These are phyloP conservation scores for Carassius auratus DNA, from an alignment of 2,113 vertebrate species.

Conservation along the genomic window DNA sequence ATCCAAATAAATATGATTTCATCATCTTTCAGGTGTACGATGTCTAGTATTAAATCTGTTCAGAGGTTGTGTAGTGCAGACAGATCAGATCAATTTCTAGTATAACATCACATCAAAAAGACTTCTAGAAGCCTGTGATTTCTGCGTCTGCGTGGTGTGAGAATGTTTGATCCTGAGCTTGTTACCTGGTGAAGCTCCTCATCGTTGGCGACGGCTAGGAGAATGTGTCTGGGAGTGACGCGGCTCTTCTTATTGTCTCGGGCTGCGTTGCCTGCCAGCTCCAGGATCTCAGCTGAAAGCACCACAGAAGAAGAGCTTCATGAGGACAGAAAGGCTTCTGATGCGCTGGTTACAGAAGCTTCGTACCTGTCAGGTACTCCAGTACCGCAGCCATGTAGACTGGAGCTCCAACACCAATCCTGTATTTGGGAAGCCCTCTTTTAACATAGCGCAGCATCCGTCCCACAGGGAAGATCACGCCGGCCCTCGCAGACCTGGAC, in stretches of 20 bases:
- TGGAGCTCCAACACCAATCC: conserved; percentile 93
- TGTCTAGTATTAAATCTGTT: too few relatives aligned
- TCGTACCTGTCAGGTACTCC: conserved; percentile 94
- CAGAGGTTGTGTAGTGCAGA: too few relatives aligned
- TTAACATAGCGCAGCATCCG: conserved; percentile 97
- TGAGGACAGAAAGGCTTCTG: background rate
- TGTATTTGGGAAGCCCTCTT: conserved; percentile 91
- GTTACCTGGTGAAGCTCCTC: conserved; percentile 96
- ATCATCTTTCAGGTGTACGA: background rate
- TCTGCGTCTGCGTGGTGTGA: background rate
- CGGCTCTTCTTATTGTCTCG: conserved; percentile 98
- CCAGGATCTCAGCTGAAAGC: conserved; percentile 93
- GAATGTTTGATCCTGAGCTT: background rate
- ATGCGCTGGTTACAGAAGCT: background rate
- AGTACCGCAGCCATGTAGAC: conserved; percentile 98
- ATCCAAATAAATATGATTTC: background rate
- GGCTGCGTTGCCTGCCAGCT: conserved; percentile 96
- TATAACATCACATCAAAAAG: too few relatives aligned
- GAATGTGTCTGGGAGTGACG: conserved; percentile 94
- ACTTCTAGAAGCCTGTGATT: too few relatives aligned
- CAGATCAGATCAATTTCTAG: too few relatives aligned
- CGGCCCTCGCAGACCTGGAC: conserved; percentile 92
- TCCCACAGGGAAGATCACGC: conserved; percentile 98
- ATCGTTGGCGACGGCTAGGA: conserved; percentile 96
- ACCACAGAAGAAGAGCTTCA: background rate